Base-by-base conservation (phyloP, 2,113 vertebrate genomes). In the Zingel zingel region DNA sequence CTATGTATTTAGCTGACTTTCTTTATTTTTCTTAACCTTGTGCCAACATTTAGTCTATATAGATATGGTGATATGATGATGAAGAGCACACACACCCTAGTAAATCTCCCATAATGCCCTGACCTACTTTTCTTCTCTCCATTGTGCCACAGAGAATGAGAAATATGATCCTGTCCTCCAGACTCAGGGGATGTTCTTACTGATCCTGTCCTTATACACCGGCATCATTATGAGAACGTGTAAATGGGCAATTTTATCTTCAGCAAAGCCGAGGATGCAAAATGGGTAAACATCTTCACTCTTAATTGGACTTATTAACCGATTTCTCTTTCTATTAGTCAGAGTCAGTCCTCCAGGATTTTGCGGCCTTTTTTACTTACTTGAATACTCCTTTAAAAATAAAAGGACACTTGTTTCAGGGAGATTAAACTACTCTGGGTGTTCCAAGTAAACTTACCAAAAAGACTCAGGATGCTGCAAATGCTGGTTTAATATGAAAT, bases 41-140 rank as follows among this genome's bases (percentile, higher is more conserved):
- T 51, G 50, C 18, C 15, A 51, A 51, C 18, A 19, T 7, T 51
- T 6, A 51, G 50, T 19, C 50, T 3, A 8, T 33, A 33, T 33
- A 33, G 6, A 51, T 51, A 51, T 9, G 2, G 6, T 7, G 18
- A 51, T 8, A 51, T 18, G 15, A 16, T 39, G 9, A 43, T 43
- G 39, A 10, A 43, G 9, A 11, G 39, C 47, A 48, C 47, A 14
- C 47, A 48, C 13, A 47, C 45, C 47, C 14, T 43, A 48, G 47
- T 48, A 3, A 21, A 53, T 53, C 51, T 19, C 8, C 51, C 16
- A 21, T 53, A 61, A 36, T 5, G 58, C 19, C 33, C 33, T 21
- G 12, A 62, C 30, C 59, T 36, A 62, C 30, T 21, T 62, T 62
- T 62, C 59, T 25, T 57, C 19, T 62, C 59, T 62, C 59, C 33